Conservation (phyloP, 2,797 vertebrate genomes). For the Sebastiscus tertius region DNA sequence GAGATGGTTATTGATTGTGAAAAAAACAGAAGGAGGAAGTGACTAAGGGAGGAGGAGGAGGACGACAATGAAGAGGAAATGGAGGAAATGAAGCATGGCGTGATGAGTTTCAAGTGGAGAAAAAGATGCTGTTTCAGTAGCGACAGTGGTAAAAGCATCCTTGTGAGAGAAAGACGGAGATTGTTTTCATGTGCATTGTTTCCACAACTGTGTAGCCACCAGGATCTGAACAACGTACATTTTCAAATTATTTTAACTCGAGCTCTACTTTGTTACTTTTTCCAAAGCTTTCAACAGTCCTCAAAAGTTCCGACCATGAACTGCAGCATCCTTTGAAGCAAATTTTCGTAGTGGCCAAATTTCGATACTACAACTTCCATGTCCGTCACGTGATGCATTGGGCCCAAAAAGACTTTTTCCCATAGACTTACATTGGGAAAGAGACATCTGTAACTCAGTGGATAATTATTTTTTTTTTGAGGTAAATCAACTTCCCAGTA, state of each 20-base stretch:
- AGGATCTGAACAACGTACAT: background rate
- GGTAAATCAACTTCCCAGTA: no score
- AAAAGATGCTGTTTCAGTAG: constrained; percentile 1
- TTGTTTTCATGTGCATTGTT: background rate
- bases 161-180: background rate
- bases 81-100: constrained; percentile 10
- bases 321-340: no score
- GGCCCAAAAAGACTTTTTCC: no score
- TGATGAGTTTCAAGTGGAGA: constrained; percentile 4
- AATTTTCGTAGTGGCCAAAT: no score
- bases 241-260: background rate
- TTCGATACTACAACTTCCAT: no score
- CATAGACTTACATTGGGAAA: no score
- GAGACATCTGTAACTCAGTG: no score
- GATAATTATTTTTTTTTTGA: no score
- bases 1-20: constrained; percentile 34
- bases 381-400: no score
- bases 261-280: background rate
- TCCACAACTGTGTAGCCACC: background rate
- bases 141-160: constrained; percentile 4
- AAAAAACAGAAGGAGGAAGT: constrained; percentile 42
- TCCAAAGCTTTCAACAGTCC: background rate
- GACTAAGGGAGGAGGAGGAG: constrained; percentile 11
- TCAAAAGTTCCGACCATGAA: background rate
- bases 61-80: background rate